phyloP scores from a whole-genome alignment of 1,140 invertebrate genomes.

The Argopecten irradians region DNA sequence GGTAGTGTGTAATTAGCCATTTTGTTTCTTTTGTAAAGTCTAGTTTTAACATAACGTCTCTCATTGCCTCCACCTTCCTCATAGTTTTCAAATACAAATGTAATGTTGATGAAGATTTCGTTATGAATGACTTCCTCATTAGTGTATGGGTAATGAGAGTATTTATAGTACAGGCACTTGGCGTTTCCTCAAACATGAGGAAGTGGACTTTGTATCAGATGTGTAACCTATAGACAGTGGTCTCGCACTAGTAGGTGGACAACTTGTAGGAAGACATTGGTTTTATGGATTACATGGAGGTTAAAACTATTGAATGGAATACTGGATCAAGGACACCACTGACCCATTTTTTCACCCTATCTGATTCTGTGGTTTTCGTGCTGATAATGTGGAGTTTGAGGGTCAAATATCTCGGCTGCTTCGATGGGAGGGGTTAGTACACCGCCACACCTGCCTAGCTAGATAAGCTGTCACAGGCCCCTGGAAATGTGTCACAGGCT shows the following conservation, averaged over 20 bases:
- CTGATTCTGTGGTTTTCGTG: not conserved
- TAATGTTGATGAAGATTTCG: not conserved
- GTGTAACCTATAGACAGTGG: not conserved
- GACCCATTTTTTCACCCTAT: not conserved
- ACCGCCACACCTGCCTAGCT: not conserved
- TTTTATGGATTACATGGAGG: not conserved
- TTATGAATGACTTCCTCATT: conserved; percentile 1
- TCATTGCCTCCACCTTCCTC: not conserved
- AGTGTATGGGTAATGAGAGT: not conserved
- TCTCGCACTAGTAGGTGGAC: not conserved
- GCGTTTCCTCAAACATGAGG: not conserved
- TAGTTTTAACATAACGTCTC: not conserved
- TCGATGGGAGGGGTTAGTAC: not conserved
- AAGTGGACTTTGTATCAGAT: conserved; percentile 18
- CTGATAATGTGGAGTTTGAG: conserved; percentile 21
- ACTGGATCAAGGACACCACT: not conserved
- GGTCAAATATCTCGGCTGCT: conserved; percentile 1
- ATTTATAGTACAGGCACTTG: not conserved
- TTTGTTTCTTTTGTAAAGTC: not conserved
- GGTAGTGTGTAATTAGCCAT: no score
- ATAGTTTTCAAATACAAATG: not conserved
- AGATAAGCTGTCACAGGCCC: not conserved
- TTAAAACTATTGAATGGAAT: not conserved
- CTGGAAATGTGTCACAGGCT: no score
- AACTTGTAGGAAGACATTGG: not conserved